phyloP scores from a whole-genome alignment of 2,113 vertebrate genomes.

The Castor canadensis region DNA sequence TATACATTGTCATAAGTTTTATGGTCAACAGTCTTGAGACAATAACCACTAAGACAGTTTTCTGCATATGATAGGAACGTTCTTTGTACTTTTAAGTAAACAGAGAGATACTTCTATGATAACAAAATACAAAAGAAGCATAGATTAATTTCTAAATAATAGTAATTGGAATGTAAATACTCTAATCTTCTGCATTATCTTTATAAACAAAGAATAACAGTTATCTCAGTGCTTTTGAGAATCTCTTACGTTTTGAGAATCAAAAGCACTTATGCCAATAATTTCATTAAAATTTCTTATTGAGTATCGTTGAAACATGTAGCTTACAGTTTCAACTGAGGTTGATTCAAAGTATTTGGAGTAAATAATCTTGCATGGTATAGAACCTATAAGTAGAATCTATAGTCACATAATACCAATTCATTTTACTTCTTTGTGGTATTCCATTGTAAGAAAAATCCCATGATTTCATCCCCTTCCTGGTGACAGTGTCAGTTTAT shows the following conservation, averaged over 20 bases:
- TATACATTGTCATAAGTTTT: not conserved
- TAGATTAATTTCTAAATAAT: conserved; percentile 8
- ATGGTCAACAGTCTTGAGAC: not conserved
- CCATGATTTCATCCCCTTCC: not conserved
- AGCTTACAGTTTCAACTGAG: not conserved
- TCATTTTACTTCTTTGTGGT: not conserved
- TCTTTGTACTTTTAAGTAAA: conserved; percentile 46
- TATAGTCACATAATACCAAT: not conserved
- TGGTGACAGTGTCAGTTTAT: not conserved
- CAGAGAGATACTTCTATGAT: conserved; percentile 18
- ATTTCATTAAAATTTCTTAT: not conserved
- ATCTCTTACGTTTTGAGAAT: too few relatives aligned
- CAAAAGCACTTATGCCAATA: not conserved
- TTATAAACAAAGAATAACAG: conserved; percentile 26
- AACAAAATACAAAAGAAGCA: conserved; percentile 36
- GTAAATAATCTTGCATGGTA: not conserved
- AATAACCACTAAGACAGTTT: conserved; percentile 13
- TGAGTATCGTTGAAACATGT: not conserved
- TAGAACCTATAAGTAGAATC: not conserved
- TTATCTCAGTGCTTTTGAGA: too few relatives aligned
- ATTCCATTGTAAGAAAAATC: not conserved
- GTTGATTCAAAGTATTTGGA: not conserved
- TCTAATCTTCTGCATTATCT: not conserved
- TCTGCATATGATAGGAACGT: not conserved
- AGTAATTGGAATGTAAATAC: conserved; percentile 47